These are phyloP conservation scores for Apamea anceps DNA, from an alignment of 2,888 invertebrate species.

Conservation along the genomic window DNA sequence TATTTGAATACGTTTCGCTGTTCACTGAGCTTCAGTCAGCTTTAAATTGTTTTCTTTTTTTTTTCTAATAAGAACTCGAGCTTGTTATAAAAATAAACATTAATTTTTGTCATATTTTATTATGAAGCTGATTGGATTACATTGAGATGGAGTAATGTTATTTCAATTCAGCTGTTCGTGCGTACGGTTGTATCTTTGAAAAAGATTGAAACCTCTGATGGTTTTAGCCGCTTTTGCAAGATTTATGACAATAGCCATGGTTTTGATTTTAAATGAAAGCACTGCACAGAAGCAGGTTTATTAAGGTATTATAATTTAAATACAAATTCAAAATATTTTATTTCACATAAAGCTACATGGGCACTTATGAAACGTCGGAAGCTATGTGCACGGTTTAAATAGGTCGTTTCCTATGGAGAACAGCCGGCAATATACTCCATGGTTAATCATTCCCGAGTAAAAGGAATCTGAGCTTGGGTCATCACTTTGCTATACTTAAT, in stretches of 20 bases:
- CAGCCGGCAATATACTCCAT: too few species aligned
- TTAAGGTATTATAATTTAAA: not conserved
- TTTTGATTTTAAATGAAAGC: not conserved
- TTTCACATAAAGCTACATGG: not conserved
- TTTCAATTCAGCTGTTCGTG: conserved; percentile 50
- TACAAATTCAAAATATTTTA: not conserved
- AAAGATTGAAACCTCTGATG: not conserved
- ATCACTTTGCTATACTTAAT: not conserved
- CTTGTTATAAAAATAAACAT: conserved; percentile 70
- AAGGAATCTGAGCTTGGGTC: not conserved
- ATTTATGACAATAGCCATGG: not conserved
- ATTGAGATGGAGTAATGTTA: conserved; percentile 42
- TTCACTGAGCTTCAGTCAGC: conserved; percentile 89
- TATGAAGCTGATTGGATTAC: conserved; percentile 60
- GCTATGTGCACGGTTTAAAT: not conserved
- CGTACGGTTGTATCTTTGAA: not conserved
- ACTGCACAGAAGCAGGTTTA: too few species aligned
- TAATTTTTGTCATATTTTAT: conserved; percentile 58
- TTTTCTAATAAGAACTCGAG: conserved; percentile 79
- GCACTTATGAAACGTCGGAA: too few species aligned
- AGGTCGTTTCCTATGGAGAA: too few species aligned
- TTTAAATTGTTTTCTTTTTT: conserved; percentile 88
- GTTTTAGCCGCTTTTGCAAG: not conserved
- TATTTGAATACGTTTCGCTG: conserved; percentile 90
- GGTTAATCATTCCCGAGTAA: not conserved